Base-by-base conservation (phyloP, 1,140 invertebrate genomes). In the Drosophila takahashii region DNA sequence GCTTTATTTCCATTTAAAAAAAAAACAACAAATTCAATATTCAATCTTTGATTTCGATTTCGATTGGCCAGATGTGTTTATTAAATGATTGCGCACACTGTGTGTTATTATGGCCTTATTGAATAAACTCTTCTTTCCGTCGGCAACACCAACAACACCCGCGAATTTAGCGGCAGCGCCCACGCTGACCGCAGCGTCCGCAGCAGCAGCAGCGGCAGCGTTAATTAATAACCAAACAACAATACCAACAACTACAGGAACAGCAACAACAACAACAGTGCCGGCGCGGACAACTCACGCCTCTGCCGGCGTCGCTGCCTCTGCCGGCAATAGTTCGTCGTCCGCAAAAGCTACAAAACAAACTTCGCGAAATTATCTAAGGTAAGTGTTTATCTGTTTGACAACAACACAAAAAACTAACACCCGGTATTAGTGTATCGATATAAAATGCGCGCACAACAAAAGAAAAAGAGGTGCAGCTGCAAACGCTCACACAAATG, bases 291-390 rank as follows among this genome's bases (percentile, higher is more conserved):
- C 84, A 54, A 48, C 51, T 47, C 80, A 80, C 61, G 76, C 72
- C 71, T 79, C 78, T 44, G 72, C 77, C 57, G 57, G 57, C 41
- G 37, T 42, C 48, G 26, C 54, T 41, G 51, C 66, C 51, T 22
- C 66, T 29, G 66, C 45, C 78, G 77, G 77, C 59, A 85, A 85
- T 81, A 85, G 81, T 85, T 85, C 81, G 81, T 81, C 81, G 81
- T 86, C 81, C 81, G 81, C 77, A 74, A 85, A 85, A 87, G 66
- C 83, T 77, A 79, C 84, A 62, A 76, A 76, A 76, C 84, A 89
- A 87, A 87, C 90, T 77, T 91, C 90, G 64, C 90, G 91, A 84
- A 91, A 92, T 79, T 92, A 92, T 90, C 85, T 92, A 86, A 92
- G 90, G 90, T 92, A 90, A 91, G 90, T 91, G 66, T 56, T 76